Evolutionary conservation across 2,888 invertebrate species (phyloP).

Genomic region (Lobophora halterata): DNA sequence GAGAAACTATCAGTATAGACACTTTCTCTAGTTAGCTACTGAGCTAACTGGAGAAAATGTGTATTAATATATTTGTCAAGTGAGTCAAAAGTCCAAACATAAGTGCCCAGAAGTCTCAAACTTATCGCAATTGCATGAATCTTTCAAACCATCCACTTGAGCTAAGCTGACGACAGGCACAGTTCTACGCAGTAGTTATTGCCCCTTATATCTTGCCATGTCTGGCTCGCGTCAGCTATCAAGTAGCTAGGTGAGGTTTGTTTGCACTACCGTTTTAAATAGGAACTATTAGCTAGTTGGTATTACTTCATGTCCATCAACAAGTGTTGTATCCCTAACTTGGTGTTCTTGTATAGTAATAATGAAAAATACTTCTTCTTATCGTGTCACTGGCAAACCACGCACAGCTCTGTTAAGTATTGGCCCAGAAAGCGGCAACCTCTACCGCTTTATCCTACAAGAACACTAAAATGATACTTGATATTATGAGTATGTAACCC

Average conservation of each 20-base stretch:
- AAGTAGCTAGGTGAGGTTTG: conserved; percentile 19
- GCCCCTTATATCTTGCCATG: conserved; percentile 2
- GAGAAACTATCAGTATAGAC: too few relatives aligned
- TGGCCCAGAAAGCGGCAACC: too few relatives aligned
- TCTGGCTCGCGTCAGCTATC: conserved; percentile 17
- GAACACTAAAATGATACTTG: too few relatives aligned
- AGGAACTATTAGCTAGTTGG: conserved; percentile 7
- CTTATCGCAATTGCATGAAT: conserved; percentile 10
- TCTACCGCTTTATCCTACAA: too few relatives aligned
- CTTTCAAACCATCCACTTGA: conserved; percentile 8
- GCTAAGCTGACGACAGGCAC: conserved; percentile 19
- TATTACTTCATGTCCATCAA: conserved; percentile 8
- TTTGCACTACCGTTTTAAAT: conserved; percentile 20
- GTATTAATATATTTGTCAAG: conserved; percentile 3
- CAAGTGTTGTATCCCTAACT: conserved; percentile 1
- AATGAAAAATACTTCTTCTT: too few relatives aligned
- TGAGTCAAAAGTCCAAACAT: background rate
- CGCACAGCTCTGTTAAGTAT: too few relatives aligned
- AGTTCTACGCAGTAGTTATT: too few relatives aligned
- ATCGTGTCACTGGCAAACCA: too few relatives aligned
- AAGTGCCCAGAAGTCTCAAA: conserved; percentile 5
- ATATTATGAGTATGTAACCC: too few relatives aligned
- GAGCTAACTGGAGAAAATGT: too few relatives aligned
- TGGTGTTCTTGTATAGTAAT: too few relatives aligned
- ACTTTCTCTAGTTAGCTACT: too few relatives aligned